Conservation (phyloP, 2,113 vertebrate species). For the Hydrolagus affinis region DNA sequence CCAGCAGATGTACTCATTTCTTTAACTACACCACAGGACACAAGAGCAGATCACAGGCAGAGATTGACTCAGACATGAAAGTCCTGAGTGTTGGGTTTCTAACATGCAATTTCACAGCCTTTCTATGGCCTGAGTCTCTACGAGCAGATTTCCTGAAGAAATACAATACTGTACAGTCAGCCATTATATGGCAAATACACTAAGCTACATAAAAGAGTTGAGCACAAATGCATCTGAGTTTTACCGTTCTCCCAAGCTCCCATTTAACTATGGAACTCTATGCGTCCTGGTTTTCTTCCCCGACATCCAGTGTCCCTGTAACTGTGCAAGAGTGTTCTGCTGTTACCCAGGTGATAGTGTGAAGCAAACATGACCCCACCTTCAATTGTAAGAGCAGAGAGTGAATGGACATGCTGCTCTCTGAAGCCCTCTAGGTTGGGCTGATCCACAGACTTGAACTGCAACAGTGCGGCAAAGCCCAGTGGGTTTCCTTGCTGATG, state of each 20-base stretch:
- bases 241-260: background rate
- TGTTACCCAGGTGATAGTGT: conserved; percentile 7
- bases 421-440: background rate
- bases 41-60: too few species aligned
- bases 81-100: too few species aligned
- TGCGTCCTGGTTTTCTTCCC: too few species aligned
- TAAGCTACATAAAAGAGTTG: background rate
- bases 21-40: too few species aligned
- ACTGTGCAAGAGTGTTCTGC: background rate
- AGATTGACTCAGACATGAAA: too few species aligned
- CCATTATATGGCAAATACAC: background rate
- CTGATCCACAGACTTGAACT: background rate
- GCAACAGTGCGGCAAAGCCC: background rate
- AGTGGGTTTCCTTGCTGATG: background rate
- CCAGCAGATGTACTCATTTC: too few species aligned
- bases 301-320: background rate
- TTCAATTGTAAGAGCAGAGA: background rate
- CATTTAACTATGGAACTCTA: background rate
- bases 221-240: background rate
- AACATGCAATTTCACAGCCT: too few species aligned
- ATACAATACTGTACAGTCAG: background rate
- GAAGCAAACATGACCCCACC: background rate
- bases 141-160: too few species aligned
- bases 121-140: too few species aligned
- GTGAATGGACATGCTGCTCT: background rate